Evolutionary conservation across 2,113 vertebrate genomes (phyloP).

Genomic region (Illadopsis cleaveri): DNA sequence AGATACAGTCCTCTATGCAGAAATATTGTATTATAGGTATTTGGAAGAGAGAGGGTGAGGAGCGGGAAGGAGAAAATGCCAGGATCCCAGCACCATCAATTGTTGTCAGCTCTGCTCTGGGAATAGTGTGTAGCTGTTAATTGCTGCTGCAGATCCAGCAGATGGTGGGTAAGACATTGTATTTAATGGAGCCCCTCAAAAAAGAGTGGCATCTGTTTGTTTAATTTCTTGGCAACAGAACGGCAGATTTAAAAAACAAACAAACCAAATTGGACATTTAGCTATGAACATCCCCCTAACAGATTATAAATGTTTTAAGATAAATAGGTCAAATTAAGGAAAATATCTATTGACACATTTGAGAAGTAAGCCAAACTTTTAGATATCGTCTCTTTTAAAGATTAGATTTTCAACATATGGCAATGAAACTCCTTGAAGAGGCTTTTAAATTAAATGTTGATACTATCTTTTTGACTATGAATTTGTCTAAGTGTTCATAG

Average conservation of each 20-base stretch:
- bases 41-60: neutral
- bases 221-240: constrained; percentile 72
- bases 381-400: neutral
- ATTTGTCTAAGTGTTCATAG: neutral
- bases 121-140: constrained; percentile 71
- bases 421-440: neutral
- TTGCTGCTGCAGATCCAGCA: constrained; percentile 74
- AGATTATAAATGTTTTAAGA: constrained; percentile 57
- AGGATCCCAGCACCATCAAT: neutral
- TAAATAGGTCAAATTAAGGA: constrained; percentile 62
- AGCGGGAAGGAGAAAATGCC: neutral
- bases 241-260: constrained; percentile 66
- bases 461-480: neutral
- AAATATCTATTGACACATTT: constrained; percentile 18
- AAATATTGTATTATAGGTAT: neutral
- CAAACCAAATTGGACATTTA: constrained; percentile 48
- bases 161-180: constrained; percentile 69
- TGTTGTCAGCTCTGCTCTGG: constrained; percentile 61
- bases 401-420: neutral
- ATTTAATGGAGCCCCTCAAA: constrained; percentile 68
- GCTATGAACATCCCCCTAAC: constrained; percentile 18
- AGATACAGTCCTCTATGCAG: neutral
- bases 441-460: neutral
- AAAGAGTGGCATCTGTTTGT: constrained; percentile 76
- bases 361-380: constrained; percentile 21